These are phyloP conservation scores for Tragelaphus imberbis DNA, from an alignment of 2,113 vertebrate genomes.

Conservation along the genomic window DNA sequence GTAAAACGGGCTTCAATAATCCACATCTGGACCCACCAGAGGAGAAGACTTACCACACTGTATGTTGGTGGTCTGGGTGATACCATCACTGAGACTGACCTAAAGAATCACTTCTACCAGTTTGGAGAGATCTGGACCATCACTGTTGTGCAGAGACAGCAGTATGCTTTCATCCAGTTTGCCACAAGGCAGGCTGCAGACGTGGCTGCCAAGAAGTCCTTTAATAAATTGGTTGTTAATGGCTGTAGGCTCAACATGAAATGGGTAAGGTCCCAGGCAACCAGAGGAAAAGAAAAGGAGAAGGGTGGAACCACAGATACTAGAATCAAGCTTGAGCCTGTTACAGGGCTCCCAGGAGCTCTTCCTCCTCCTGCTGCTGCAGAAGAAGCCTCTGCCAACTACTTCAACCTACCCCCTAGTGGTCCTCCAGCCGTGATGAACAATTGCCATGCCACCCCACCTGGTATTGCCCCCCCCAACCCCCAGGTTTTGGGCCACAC, in stretches of 20 bases:
- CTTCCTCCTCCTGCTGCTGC: conserved; percentile 90
- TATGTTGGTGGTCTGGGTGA: conserved; percentile 96
- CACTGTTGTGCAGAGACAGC: conserved; percentile 94
- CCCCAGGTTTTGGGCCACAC: conserved; percentile 92
- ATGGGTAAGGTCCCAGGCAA: conserved; percentile 96
- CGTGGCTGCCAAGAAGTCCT: conserved; percentile 95
- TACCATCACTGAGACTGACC: conserved; percentile 93
- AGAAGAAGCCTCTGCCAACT: conserved; percentile 92
- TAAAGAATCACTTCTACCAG: conserved; percentile 98
- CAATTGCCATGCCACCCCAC: conserved; percentile 90
- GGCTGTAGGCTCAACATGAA: conserved; percentile 96
- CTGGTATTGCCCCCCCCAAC: conserved; percentile 88
- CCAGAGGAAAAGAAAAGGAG: conserved; percentile 91
- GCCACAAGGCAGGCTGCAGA: conserved; percentile 93
- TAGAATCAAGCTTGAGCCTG: conserved; percentile 92
- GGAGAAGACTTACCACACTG: conserved; percentile 94
- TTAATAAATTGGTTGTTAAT: conserved; percentile 97
- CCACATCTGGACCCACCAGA: conserved; percentile 94
- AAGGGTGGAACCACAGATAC: conserved; percentile 91
- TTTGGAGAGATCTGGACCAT: conserved; percentile 97
- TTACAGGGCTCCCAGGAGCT: conserved; percentile 93
- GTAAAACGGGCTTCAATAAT: conserved; percentile 94
- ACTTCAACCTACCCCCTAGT: conserved; percentile 92
- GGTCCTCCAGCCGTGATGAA: conserved; percentile 90
- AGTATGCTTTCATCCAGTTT: conserved; percentile 98